phyloP scores from a whole-genome alignment of 2,888 invertebrate genomes.

The Empis livida region DNA sequence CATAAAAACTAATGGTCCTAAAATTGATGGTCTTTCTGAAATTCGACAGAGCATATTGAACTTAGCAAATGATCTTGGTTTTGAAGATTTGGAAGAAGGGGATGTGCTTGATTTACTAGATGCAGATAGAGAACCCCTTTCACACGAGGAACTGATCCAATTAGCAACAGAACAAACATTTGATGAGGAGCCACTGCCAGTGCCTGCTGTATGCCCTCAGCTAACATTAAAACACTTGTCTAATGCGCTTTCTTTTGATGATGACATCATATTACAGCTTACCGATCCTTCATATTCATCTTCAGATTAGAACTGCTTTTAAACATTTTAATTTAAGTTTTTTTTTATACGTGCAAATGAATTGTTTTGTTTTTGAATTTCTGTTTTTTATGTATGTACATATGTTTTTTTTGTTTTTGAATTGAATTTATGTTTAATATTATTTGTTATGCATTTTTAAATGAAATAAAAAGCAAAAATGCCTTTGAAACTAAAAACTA shows the following conservation, averaged over 20 bases:
- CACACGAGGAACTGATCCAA: conserved; percentile 16
- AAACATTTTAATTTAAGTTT: too few relatives aligned
- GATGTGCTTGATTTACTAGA: conserved; percentile 17
- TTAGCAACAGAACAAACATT: conserved; percentile 13
- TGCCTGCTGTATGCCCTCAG: conserved; percentile 12
- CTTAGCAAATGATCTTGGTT: conserved; percentile 15
- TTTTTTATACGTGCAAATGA: too few relatives aligned
- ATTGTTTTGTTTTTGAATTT: background rate
- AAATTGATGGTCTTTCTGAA: conserved; percentile 14
- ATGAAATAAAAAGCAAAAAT: too few relatives aligned
- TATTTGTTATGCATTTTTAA: too few relatives aligned
- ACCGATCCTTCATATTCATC: background rate
- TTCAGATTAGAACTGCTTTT: background rate
- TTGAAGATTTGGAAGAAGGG: conserved; percentile 13
- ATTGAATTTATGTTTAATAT: too few relatives aligned
- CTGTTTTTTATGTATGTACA: background rate
- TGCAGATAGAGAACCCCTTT: conserved; percentile 16
- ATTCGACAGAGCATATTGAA: conserved; percentile 10
- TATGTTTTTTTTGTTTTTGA: background rate
- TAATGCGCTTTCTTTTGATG: conserved; percentile 11
- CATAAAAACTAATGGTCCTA: conserved; percentile 12
- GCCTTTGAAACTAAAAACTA: too few relatives aligned
- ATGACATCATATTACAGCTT: background rate
- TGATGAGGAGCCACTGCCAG: conserved; percentile 13
- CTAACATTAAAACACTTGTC: conserved; percentile 14